Evolutionary conservation across 2,888 invertebrate genomes (phyloP).

Genomic region (Odontocolon sp.): DNA sequence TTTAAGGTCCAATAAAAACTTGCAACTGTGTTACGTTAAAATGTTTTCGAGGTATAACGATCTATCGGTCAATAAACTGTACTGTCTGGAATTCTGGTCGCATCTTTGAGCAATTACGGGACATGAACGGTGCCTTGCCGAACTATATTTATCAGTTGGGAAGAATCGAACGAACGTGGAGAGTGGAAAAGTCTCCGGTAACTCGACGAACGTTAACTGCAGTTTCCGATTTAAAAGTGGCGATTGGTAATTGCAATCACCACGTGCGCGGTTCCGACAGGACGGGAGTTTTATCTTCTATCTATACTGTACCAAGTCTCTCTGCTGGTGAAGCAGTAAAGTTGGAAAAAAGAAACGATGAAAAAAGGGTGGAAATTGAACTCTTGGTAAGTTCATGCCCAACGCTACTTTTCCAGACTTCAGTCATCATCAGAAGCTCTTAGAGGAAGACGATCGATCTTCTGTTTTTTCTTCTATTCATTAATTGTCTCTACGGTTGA

Average conservation of each 20-base stretch:
- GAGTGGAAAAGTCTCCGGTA: conserved; percentile 50
- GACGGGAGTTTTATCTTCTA: not conserved
- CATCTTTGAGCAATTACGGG: conserved; percentile 49
- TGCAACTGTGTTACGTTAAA: not conserved
- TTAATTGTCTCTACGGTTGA: conserved; percentile 17
- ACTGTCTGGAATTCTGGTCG: conserved; percentile 35
- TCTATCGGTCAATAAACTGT: conserved; percentile 25
- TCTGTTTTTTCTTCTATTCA: conserved; percentile 18
- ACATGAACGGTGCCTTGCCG: conserved; percentile 6
- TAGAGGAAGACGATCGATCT: conserved; percentile 1
- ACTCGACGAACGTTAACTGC: conserved; percentile 54
- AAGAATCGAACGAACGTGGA: conserved; percentile 40
- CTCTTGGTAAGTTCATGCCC: conserved; percentile 66
- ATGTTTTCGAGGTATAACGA: conserved; percentile 1
- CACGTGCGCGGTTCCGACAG: conserved; percentile 34
- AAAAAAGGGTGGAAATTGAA: conserved; percentile 67
- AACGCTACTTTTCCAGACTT: conserved; percentile 60
- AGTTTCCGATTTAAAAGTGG: conserved; percentile 59
- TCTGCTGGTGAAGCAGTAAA: conserved; percentile 39
- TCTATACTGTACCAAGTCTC: not conserved
- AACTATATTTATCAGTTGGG: conserved; percentile 6
- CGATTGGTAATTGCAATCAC: conserved; percentile 58
- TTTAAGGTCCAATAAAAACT: not conserved
- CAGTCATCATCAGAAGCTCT: conserved; percentile 23
- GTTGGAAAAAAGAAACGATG: conserved; percentile 40